These are phyloP conservation scores for Anolis sagrei DNA, from an alignment of 2,113 vertebrate genomes.

Conservation along the genomic window DNA sequence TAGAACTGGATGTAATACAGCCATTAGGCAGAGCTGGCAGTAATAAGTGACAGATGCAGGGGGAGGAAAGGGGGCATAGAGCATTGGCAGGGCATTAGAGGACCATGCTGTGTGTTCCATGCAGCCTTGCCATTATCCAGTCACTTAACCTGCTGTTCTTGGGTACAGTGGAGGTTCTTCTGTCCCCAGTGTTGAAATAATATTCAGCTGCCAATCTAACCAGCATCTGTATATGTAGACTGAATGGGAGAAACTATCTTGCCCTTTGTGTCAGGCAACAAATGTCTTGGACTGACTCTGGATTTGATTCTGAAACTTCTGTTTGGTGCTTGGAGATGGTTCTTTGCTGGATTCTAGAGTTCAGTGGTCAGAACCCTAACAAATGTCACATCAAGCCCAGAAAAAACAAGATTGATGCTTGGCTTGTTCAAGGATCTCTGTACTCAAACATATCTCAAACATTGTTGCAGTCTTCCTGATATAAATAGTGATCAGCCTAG, in stretches of 20 bases:
- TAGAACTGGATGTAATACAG: not conserved
- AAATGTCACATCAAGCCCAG: not conserved
- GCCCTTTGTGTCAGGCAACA: not conserved
- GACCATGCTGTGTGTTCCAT: not conserved
- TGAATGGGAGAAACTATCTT: not conserved
- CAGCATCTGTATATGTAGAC: not conserved
- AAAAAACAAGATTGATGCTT: not conserved
- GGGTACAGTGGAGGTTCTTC: not conserved
- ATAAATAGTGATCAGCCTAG: not conserved
- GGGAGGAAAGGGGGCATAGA: not conserved
- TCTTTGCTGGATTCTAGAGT: not conserved
- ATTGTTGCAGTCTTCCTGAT: not conserved
- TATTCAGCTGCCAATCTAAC: not conserved
- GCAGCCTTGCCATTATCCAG: not conserved
- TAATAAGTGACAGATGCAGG: not conserved
- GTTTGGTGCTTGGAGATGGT: not conserved
- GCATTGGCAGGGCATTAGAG: not conserved
- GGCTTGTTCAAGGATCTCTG: not conserved
- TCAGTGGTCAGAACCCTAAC: too few relatives aligned
- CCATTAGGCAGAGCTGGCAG: not conserved
- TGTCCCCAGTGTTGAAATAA: not conserved
- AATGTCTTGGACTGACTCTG: not conserved
- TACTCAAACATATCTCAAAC: too few relatives aligned
- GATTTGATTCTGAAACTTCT: not conserved
- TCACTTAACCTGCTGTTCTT: not conserved